Base-by-base conservation (phyloP, 2,113 vertebrate species). In the Sterrhoptilus dennistouni region DNA sequence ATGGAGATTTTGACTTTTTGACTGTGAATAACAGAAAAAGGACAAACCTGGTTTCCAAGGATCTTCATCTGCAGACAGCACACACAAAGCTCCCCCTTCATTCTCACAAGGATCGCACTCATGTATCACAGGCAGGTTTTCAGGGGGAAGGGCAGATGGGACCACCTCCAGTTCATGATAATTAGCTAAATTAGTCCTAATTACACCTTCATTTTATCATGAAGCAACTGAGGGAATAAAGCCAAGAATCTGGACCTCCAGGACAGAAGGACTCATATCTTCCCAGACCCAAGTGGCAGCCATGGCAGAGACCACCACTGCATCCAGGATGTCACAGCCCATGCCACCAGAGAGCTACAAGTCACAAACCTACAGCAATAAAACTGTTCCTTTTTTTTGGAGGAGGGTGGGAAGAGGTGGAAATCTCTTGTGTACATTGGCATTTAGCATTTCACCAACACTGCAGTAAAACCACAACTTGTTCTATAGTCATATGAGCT, bases 1-100 rank as follows among this genome's bases (percentile, higher is more conserved):
- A 96, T 92, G 84, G 89, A 96, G 87, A 95, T 71, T 95, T 96
- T 92, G 71, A 80, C 94, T 96, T 94, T 96, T 93, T 93, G 93
- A 78, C 91, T 96, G 93, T 90, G 92, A 96, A 84, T 70, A 96
- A 82, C 71, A 89, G 87, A 89, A 95, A 95, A 97, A 92, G 83
- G 87, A 93, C 92, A 90, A 95, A 96, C 87, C 77, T 93, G 68
- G 60, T 80, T 96, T 92, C 95, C 22, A 3, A 92, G 65, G 66
- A 63, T 89, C 68, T 90, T 91, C 85, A 86, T 60, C 56, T 47
- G 85, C 86, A 94, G 69, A 75, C 44, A 75, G 85, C 8, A 8
- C 56, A 45, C 49, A 44, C 49, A 82, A 27, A 7, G 3, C 50
- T 76, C 50, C 47, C 61, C 22, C 56, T 93, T 60, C 50, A 8